These are phyloP conservation scores for Papilio xuthus DNA, from an alignment of 1,140 invertebrate genomes.

Conservation along the genomic window DNA sequence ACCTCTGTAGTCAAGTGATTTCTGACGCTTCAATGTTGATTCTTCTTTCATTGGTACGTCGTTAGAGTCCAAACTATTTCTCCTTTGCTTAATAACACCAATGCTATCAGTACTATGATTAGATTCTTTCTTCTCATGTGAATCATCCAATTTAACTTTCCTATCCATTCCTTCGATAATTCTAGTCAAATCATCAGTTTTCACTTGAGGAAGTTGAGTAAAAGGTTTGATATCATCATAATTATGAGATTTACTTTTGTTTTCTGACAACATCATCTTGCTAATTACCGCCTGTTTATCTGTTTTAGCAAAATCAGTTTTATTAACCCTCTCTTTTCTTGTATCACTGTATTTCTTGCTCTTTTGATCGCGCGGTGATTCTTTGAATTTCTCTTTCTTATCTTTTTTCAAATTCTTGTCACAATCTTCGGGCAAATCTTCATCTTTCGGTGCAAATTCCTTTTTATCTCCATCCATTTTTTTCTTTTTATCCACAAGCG, in stretches of 20 bases:
- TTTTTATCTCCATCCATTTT: constrained; percentile 69
- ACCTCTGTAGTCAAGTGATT: constrained; percentile 82
- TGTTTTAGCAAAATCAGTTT: constrained; percentile 61
- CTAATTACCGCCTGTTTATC: constrained; percentile 69
- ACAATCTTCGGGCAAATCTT: constrained; percentile 59
- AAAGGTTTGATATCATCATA: constrained; percentile 80
- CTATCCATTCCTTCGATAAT: constrained; percentile 76
- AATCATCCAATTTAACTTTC: constrained; percentile 63
- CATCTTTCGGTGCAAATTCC: constrained; percentile 58
- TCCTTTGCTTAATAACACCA: constrained; percentile 66
- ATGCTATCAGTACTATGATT: constrained; percentile 46
- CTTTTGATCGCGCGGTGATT: constrained; percentile 71
- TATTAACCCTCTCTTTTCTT: constrained; percentile 74
- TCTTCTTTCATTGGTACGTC: constrained; percentile 77
- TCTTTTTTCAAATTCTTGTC: constrained; percentile 68
- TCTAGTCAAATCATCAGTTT: constrained; percentile 75
- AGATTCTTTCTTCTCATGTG: constrained; percentile 50
- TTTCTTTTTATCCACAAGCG: constrained; percentile 69
- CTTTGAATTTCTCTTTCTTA: constrained; percentile 70
- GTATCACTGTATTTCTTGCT: constrained; percentile 80
- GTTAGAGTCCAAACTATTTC: constrained; percentile 82
- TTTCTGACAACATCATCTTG: constrained; percentile 68
- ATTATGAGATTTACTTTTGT: constrained; percentile 64
- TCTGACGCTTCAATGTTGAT: constrained; percentile 79
- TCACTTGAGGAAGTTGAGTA: constrained; percentile 77